Base-by-base conservation (phyloP, 1,140 invertebrate species). In the Drosophila pseudoobscura region DNA sequence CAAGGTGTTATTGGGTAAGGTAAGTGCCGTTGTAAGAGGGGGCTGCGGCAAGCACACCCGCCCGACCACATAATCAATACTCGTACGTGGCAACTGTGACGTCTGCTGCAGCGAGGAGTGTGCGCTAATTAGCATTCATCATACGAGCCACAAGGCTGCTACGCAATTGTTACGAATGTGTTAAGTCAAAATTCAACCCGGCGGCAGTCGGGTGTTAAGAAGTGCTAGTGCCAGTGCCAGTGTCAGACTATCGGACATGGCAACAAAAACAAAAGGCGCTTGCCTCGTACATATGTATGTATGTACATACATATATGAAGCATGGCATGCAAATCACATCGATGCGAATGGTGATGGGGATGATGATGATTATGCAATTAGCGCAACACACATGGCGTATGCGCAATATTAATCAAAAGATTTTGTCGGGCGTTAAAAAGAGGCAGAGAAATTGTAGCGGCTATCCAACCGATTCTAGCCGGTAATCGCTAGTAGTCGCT, bases 91-190 rank as follows among this genome's bases (percentile, higher is more conserved):
- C 64, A 39, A 46, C 68, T 59, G 31, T 70, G 53, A 57, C 71
- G 60, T 50, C 52, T 44, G 49, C 29, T 5, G n/a, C 17, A 50
- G 13, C 11, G 5, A 11, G 6, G 49, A 60, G 45, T 43, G 24
- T 26, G 54, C 49, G 82, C 69, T 87, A 87, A 88, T 88, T 87
- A 88, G 65, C 78, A 87, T 88, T 88, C 82, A 72, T 88, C 75
- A 68, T 78, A 26, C 24, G 0, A 5, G 24, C 24, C 24, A 65
- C 63, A 62, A 68, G 76, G 54, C 49, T 66, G 74, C 78, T 87
- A 83, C 82, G 82, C 82, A 87, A 87, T 87, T 87, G 82, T 87
- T 87, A 87, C 75, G 82, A 72, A 82, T 83, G 83, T 87, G 82
- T 78, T 74, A 87, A 87, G 75, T 83, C 83, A 59, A 74, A 60